Conservation (phyloP, 2,888 invertebrate genomes). For the Mesoligia furuncula region DNA sequence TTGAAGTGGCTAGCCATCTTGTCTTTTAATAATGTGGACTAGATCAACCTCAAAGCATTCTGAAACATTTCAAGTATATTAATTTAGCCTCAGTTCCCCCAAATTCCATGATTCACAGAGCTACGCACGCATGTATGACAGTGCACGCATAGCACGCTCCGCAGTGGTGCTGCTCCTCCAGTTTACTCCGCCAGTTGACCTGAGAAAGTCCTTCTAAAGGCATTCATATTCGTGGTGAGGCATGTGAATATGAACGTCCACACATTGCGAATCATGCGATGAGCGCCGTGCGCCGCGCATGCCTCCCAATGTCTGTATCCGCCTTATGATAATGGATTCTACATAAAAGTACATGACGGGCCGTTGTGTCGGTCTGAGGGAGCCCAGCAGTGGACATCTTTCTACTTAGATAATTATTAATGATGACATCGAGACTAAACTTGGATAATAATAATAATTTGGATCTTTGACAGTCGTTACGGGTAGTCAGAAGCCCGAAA, state of each 20-base stretch:
- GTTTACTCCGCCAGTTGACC: background rate
- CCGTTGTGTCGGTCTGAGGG: too few species aligned
- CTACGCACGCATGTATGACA: background rate
- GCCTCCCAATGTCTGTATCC: too few species aligned
- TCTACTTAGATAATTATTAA: too few species aligned
- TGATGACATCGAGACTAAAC: too few species aligned
- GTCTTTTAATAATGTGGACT: background rate
- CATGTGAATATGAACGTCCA: too few species aligned
- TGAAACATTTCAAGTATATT: background rate
- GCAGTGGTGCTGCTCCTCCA: background rate
- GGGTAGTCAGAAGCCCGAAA: too few species aligned
- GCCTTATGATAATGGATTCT: background rate
- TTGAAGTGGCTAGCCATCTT: background rate
- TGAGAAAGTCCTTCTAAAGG: background rate
- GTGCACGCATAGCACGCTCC: background rate
- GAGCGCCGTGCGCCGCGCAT: too few species aligned
- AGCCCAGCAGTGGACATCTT: too few species aligned
- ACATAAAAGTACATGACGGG: background rate
- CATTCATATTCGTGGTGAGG: too few species aligned
- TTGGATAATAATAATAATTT: too few species aligned
- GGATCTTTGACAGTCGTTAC: too few species aligned
- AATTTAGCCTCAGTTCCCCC: background rate
- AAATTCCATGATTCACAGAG: background rate
- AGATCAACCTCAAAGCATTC: background rate
- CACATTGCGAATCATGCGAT: too few species aligned